phyloP scores from a whole-genome alignment of 1,140 invertebrate genomes.

The Holcopasites calliopsidis region DNA sequence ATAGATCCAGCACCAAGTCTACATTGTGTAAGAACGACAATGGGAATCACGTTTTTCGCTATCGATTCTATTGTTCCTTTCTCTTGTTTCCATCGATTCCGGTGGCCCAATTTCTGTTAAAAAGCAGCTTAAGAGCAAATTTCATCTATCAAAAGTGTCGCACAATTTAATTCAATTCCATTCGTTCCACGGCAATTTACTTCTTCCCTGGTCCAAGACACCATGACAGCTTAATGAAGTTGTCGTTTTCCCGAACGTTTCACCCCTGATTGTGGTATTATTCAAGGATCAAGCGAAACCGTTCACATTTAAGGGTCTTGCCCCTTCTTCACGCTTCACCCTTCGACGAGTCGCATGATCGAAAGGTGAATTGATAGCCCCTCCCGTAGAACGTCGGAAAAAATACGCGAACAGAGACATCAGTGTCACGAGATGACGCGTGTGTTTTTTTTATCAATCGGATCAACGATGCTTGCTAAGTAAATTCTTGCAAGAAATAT shows the following conservation, averaged over 20 bases:
- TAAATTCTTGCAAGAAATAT: conserved; percentile 4
- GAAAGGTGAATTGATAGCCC: conserved; percentile 26
- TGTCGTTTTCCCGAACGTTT: conserved; percentile 23
- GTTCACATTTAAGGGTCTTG: conserved; percentile 7
- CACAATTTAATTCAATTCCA: not conserved
- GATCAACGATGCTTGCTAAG: not conserved
- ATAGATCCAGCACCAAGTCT: not conserved
- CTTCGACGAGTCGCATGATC: conserved; percentile 24
- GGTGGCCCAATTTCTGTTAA: not conserved
- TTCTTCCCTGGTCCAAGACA: not conserved
- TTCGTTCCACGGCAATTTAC: not conserved
- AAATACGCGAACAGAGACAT: conserved; percentile 11
- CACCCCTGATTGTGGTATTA: conserved; percentile 8
- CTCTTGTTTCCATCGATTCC: not conserved
- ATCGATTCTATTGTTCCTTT: conserved; percentile 10
- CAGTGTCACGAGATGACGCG: conserved; percentile 18
- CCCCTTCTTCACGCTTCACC: conserved; percentile 12
- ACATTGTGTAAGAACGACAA: conserved; percentile 12
- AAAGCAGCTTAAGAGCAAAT: not conserved
- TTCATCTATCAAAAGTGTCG: not conserved
- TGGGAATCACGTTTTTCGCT: conserved; percentile 30
- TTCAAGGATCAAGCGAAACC: not conserved
- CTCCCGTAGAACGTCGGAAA: conserved; percentile 20
- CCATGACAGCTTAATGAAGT: conserved; percentile 31
- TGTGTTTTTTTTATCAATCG: conserved; percentile 24